Evolutionary conservation across 53 echinoderm and acorn worm species (phyloP), one percentile per base, ranked within the genome.

Genomic region (Patiria pectinifera): DNA sequence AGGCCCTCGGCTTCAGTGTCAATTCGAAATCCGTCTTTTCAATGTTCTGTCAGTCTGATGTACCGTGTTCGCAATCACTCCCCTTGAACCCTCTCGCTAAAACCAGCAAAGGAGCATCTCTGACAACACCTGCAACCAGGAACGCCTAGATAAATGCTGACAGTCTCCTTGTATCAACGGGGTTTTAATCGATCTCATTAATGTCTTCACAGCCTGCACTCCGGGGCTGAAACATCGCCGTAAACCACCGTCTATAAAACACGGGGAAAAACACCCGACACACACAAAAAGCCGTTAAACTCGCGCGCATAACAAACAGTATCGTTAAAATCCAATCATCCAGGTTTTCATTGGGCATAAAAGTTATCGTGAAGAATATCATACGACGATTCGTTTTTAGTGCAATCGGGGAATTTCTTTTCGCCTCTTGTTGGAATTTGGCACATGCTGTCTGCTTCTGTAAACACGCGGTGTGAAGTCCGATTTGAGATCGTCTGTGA

Each of bases 241-340:
- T 82, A 82, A 82, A 82, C n/a, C 59, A 2, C 15, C 46, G 24
- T 19, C 88, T 46, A 45, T 88, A 88, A 88, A 88, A 78, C 61
- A 66, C 15, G 15, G 15, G 66, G 12, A 78, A 24, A 26, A 76
- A 45, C 47, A 69, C 19, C n/a, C 35, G 35, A 48, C 77, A 11
- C 6, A 35, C 76, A 26, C 43, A 2, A 76, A 59, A 87, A 61
- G n/a, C 59, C 48, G 63, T 59, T 76, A 87, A 75, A 75, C 74
- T 24, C 59, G 43, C 62, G 61, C 62, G 76, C 59, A 88, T 90
- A 80, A 90, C 90, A 90, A 90, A 90, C 90, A 90, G 90, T 62
- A 23, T 90, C 90, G 90, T 90, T 80, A 90, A 90, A 81, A 69
- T 48, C 24, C 80, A 78, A 61, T 76, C 24, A 76, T 58, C 48